A percentile compares a stretch with the other conserved stretches of the same genome.
Conservation (phyloP, 1,140 invertebrate genomes). For the Drosophila mayri region DNA sequence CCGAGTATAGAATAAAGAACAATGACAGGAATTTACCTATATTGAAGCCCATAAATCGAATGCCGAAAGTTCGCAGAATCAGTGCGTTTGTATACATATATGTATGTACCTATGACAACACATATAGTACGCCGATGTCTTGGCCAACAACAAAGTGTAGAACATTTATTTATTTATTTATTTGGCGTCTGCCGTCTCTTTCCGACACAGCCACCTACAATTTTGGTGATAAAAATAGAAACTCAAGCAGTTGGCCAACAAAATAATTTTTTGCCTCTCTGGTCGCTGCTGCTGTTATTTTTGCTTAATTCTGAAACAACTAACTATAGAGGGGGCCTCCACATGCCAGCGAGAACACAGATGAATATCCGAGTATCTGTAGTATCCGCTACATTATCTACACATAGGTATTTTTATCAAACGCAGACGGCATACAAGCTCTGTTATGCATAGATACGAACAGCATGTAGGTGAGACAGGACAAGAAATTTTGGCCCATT, state of each 20-base stretch:
- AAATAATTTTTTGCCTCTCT: constrained; percentile 63
- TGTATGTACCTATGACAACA: constrained; percentile 16
- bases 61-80: constrained; percentile 17
- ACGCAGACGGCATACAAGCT: constrained; percentile 68
- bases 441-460: constrained; percentile 63
- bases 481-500: constrained; percentile 75
- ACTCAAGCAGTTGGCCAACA: constrained; percentile 79
- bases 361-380: constrained; percentile 25
- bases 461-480: constrained; percentile 78
- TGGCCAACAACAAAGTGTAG: constrained; percentile 63
- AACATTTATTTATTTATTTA: constrained; percentile 69
- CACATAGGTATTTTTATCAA: constrained; percentile 74
- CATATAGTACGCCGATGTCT: constrained; percentile 11
- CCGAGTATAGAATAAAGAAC: constrained; percentile 49
- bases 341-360: constrained; percentile 10
- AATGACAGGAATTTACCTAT: constrained; percentile 48
- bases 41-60: constrained; percentile 59
- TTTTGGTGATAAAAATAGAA: constrained; percentile 74
- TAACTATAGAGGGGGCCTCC: constrained; percentile 74
- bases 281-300: constrained; percentile 66
- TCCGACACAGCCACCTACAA: constrained; percentile 82
- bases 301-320: constrained; percentile 81
- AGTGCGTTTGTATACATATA: constrained; percentile 23
- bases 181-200: constrained; percentile 45
- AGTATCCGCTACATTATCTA: constrained; percentile 50